Evolutionary conservation across 2,888 invertebrate genomes (phyloP), one percentile per base, ranked within the genome.

Genomic region (Sussaba pulchella): DNA sequence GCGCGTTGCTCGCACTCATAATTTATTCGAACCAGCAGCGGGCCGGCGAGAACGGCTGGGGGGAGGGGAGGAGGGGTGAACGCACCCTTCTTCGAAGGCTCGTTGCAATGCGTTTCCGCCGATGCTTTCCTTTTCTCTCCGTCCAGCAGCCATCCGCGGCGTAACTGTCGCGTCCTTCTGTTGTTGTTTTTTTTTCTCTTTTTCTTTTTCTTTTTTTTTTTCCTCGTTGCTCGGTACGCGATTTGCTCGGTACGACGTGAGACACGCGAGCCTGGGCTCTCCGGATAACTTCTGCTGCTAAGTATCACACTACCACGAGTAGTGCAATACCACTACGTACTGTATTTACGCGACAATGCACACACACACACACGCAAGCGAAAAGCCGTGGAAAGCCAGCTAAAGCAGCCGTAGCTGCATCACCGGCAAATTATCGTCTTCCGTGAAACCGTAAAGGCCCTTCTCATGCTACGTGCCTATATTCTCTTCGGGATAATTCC

Each of bases 401-500:
- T 72, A 75, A 75, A 76, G 41, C 47, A 19, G 50, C 54, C 12
- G 14, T n/a, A n/a, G 57, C 31, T 31, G 54, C 26, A 54, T 6
- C 26, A 57, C 57, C 73, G 77, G 50, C 75, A 47, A 77, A 76
- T 81, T 69, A 81, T 81, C 72, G 72, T 81, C 76, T 81, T 81
- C 81, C 76, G 64, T 77, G 81, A 81, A 81, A 81, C 76, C 76
- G 73, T 81, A 77, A 77, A 81, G 47, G 63, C 24, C 71, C 26
- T 31, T 52, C 50, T 70, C 45, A 43, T n/a, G 67, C 41, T 64
- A n/a, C 19, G n/a, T 31, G 31, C 31, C 31, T 6, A 21, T 54
- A 59, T 71, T 64, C 54, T 14, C 31, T 59, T 39, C 59, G 70
- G 45, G 52, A 73, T 70, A 76, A 81, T 81, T 76, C 63, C 17